phyloP scores from a whole-genome alignment of 1,140 invertebrate genomes.

The Anastrepha ludens region DNA sequence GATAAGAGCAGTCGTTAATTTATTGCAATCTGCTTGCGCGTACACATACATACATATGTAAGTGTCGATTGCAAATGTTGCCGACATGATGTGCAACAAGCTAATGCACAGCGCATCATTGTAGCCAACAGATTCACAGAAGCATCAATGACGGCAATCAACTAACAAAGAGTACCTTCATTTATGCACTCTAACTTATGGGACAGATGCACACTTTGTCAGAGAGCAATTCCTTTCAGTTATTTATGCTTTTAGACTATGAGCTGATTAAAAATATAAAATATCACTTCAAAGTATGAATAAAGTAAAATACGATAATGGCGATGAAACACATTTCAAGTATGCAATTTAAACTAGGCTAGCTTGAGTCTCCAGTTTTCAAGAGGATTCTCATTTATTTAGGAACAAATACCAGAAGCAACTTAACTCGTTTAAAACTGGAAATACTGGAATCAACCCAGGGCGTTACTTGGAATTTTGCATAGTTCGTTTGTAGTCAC shows the following conservation, averaged over 20 bases:
- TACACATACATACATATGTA: neutral
- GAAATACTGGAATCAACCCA: no score
- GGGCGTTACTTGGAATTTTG: no score
- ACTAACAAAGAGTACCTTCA: neutral
- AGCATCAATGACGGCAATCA: constrained; percentile 21
- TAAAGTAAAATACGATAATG: no score
- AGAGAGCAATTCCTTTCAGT: neutral
- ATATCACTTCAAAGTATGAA: no score
- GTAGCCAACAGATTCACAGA: neutral
- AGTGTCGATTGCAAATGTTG: neutral
- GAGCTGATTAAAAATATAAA: no score
- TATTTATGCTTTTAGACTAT: neutral
- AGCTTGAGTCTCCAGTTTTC: no score
- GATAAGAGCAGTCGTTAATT: neutral
- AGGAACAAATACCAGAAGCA: no score
- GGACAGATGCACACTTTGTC: neutral
- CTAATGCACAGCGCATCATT: neutral
- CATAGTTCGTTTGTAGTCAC: no score
- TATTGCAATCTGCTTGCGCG: constrained; percentile 14
- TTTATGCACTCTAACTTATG: neutral
- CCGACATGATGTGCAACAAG: constrained; percentile 38
- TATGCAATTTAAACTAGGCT: no score
- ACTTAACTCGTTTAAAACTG: no score
- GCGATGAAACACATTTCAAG: no score
- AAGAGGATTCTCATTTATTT: no score